phyloP scores from a whole-genome alignment of 2,888 invertebrate genomes.

The Phengaris alcon region DNA sequence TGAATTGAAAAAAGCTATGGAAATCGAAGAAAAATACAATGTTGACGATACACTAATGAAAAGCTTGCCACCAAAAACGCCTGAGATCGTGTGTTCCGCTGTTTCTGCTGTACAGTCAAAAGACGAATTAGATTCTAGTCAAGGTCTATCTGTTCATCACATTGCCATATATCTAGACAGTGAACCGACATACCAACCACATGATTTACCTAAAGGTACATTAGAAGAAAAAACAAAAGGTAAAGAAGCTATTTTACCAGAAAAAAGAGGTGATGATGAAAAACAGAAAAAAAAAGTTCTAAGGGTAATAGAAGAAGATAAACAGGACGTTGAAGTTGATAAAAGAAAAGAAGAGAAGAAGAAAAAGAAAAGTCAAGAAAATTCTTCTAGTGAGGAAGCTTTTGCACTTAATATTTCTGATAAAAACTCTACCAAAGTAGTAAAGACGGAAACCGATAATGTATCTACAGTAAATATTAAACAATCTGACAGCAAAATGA shows the following conservation, averaged over 20 bases:
- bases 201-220: not conserved
- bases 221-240: not conserved
- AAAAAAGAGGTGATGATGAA: not conserved
- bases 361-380: not conserved
- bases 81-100: not conserved
- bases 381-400: not conserved
- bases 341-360: not conserved
- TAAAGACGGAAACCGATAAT: not conserved
- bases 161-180: not conserved
- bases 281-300: not conserved
- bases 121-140: not conserved
- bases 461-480: constrained; percentile 4
- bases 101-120: not conserved
- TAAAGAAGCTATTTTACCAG: not conserved
- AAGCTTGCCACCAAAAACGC: not conserved
- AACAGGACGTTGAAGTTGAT: not conserved
- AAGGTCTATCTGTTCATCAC: not conserved
- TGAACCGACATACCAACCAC: not conserved
- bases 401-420: not conserved
- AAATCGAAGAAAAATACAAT: constrained; percentile 4
- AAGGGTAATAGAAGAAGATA: not conserved
- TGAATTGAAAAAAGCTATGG: not conserved
- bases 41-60: not conserved
- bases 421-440: not conserved
- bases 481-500: constrained; percentile 11